A percentile compares a stretch with the other conserved stretches of the same genome.
phyloP scores from a whole-genome alignment of 2,797 vertebrate genomes.

The Brotogeris chrysoptera region DNA sequence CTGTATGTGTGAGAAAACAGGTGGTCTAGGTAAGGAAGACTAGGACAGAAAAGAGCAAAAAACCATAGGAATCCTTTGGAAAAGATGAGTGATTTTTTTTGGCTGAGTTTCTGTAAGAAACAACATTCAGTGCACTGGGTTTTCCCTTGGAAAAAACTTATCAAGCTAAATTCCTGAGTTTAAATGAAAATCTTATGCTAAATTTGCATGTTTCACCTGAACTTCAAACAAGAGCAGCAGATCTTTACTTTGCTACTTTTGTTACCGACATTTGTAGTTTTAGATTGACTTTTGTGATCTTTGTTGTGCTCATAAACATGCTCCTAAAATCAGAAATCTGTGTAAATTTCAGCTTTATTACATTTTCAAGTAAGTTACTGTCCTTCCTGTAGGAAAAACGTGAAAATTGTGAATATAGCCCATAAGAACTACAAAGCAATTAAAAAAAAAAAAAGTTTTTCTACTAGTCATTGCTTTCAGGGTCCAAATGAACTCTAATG shows the following conservation, averaged over 20 bases:
- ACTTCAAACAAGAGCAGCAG: neutral
- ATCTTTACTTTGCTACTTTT: neutral
- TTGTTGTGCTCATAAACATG: neutral
- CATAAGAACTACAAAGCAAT: neutral
- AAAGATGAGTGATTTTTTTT: neutral
- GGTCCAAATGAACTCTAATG: neutral
- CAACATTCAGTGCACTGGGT: neutral
- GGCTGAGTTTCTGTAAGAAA: neutral
- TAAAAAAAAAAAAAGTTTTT: neutral
- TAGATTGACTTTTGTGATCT: neutral
- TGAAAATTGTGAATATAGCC: neutral
- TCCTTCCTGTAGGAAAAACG: neutral
- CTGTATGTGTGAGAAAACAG: neutral
- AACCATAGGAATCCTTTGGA: neutral
- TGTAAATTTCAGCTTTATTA: constrained; percentile 2
- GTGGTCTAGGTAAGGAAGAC: neutral
- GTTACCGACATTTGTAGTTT: neutral
- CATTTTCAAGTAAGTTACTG: neutral
- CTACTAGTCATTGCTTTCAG: neutral
- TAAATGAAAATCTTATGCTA: neutral
- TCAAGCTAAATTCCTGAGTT: neutral
- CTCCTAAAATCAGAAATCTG: neutral
- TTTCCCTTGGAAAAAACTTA: neutral
- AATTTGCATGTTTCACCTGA: neutral
- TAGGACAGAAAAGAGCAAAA: neutral